phyloP scores from a whole-genome alignment of 2,888 invertebrate genomes.

The Trimorus sp. region DNA sequence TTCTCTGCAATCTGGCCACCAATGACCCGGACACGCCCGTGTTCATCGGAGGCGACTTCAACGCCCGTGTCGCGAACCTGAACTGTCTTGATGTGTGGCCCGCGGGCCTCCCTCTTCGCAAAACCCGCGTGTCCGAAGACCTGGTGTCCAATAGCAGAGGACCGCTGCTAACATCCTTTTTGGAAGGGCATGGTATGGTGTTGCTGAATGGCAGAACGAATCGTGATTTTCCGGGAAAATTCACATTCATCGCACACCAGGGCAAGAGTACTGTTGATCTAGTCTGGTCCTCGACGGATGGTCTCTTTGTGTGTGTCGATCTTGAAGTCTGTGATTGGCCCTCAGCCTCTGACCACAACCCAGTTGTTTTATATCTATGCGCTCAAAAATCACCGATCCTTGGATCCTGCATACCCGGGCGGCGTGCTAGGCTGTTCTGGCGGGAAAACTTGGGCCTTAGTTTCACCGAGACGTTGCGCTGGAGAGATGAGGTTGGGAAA shows the following conservation, averaged over 20 bases:
- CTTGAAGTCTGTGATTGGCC: too few relatives aligned
- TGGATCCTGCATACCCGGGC: too few relatives aligned
- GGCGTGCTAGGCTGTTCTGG: too few relatives aligned
- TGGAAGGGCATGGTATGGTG: neutral
- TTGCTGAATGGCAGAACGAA: neutral
- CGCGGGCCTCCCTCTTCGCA: neutral
- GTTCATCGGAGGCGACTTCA: neutral
- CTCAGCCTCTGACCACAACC: too few relatives aligned
- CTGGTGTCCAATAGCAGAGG: neutral
- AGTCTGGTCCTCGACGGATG: neutral
- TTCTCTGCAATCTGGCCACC: too few relatives aligned
- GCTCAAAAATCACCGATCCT: too few relatives aligned
- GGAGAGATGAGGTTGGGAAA: neutral
- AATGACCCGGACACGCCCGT: too few relatives aligned
- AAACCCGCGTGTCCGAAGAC: neutral
- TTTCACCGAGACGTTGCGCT: too few relatives aligned
- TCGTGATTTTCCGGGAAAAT: neutral
- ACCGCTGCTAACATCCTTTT: neutral
- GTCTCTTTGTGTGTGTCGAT: too few relatives aligned
- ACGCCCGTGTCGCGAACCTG: neutral
- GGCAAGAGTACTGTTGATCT: neutral
- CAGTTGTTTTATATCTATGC: too few relatives aligned
- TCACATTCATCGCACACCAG: neutral
- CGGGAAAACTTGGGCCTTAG: too few relatives aligned
- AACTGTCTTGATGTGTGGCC: neutral